Base-by-base conservation (phyloP, 2,113 vertebrate genomes). In the Sylvilagus bachmani region DNA sequence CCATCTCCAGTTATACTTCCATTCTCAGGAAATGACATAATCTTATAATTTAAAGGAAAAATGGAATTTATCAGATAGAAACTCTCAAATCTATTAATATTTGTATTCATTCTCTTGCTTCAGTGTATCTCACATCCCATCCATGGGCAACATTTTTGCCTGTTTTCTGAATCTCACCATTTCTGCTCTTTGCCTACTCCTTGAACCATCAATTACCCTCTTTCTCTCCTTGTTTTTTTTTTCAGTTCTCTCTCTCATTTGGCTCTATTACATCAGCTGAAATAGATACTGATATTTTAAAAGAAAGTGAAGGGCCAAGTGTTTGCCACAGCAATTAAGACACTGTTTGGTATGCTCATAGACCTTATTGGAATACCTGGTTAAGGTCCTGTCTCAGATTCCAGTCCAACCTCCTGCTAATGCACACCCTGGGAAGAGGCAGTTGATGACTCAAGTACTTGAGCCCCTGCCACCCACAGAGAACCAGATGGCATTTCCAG, bases 41-140 rank as follows among this genome's bases (percentile, higher is more conserved):
- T 7, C 16, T 89, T 67, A 22, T 84, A 84, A 95, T 74, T 82
- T 86, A 96, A 81, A 81, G 13, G 82, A 36, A 66, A 91, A 77
- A 58, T 71, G 13, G 55, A 91, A 67, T 4, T 22, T 13, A 71
- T 22, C 13, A 85, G 8, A 73, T 58, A 10, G 10, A 66, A 89
- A 67, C n/a, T 80, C 38, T 10, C 14, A 90, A 73, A 66, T 25
- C n/a, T 75, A 84, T 27, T 89, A 96, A 69, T 62, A 1, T 14
- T 22, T 44, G 22, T 0, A 95, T 69, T 55, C 13, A 80, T 1
- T 3, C 21, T 69, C 38, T 85, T 85, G 6, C 85, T 95, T 91
- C 27, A 91, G 17, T 19, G 2, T 25, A 24, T 69, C 66, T 80
- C 58, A 53, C 6, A 70, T 69, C 6, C 7, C 27, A 64, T 78